Conservation (phyloP, 1,140 invertebrate genomes). For the Drosophila bifasciata region DNA sequence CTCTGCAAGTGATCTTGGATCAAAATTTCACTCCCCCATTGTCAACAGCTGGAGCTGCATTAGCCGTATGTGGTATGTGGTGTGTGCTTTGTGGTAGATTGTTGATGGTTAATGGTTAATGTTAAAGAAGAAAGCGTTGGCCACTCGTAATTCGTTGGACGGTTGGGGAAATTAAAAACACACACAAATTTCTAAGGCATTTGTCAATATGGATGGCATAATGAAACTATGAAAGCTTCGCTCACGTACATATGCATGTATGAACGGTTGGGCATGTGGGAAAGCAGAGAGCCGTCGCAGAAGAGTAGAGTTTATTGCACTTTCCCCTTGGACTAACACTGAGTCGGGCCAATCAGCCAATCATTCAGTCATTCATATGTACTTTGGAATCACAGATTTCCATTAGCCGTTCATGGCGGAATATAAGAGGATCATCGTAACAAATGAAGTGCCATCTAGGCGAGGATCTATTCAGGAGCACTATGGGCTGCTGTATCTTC, state of each 20-base stretch:
- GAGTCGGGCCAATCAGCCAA: slow-evolving; percentile 27
- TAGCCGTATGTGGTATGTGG: neutral
- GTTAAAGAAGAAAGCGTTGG: slow-evolving; percentile 54
- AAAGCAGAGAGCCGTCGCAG: slow-evolving; percentile 9
- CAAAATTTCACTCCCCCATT: slow-evolving; percentile 43
- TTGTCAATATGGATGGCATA: slow-evolving; percentile 67
- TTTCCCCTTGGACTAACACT: slow-evolving; percentile 43
- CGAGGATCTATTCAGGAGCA: slow-evolving; percentile 19
- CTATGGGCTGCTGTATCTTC: neutral
- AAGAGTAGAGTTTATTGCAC: slow-evolving; percentile 31
- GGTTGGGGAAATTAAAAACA: slow-evolving; percentile 42
- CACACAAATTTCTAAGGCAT: slow-evolving; percentile 49
- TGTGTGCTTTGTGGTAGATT: slow-evolving; percentile 18
- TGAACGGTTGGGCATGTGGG: neutral
- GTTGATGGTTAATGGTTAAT: slow-evolving; percentile 11
- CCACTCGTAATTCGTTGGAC: neutral
- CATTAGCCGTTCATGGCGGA: slow-evolving; percentile 16
- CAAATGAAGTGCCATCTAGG: neutral
- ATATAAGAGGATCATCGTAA: slow-evolving; percentile 3
- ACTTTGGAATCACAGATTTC: slow-evolving; percentile 25
- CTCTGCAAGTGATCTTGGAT: slow-evolving; percentile 18
- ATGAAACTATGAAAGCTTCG: slow-evolving; percentile 53
- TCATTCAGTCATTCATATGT: slow-evolving; percentile 7
- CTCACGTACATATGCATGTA: too few relatives aligned
- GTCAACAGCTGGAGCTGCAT: slow-evolving; percentile 21